Evolutionary conservation across 1,140 invertebrate genomes (phyloP), one percentile per base, ranked within the genome.

Genomic region (Platyscapa corneri): DNA sequence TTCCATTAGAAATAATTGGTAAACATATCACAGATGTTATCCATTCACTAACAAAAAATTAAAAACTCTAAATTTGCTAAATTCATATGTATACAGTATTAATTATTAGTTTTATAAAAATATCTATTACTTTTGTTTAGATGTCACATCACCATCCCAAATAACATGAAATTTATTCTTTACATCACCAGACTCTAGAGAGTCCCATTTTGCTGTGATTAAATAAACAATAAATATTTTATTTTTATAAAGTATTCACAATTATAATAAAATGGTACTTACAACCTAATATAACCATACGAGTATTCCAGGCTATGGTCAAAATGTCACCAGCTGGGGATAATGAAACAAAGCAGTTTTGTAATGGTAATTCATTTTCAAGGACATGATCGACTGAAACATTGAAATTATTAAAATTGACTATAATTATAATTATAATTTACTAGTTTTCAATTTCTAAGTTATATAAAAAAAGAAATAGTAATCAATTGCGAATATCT

Each of bases 1-100:
- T 95, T 88, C 96, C 95, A 89, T 96, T 95, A 89, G 96, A 95
- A 90, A 96, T 91, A 87, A 97, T 87, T 87, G 96, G 95, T 90
- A 96, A 89, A 92, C 95, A 94, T 77, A 94, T 86, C 27, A 95
- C 86, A 85, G 93, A 91, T 16, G 95, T 95, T 72, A 96, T 93
- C 87, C 89, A 91, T 91, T 95, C 95, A 81, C 94, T 95, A 83
- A 46, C 3, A 86, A 74, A 91, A 91, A 90, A 88, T 81, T 64
- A 65, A 76, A 64, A 72, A 39, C 12, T 64, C 18, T 77, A 46
- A 46, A 86, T 83, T 75, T 70, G 42, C 72, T 34, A 75, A 83
- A 84, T 88, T 67, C 46, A 78, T 84, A 86, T 32, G 72, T 77
- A 64, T 86, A n/a, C n/a, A 79, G 30, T 42, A 86, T 49, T 64